phyloP scores from a whole-genome alignment of 2,888 invertebrate species.

The Noctua comes region DNA sequence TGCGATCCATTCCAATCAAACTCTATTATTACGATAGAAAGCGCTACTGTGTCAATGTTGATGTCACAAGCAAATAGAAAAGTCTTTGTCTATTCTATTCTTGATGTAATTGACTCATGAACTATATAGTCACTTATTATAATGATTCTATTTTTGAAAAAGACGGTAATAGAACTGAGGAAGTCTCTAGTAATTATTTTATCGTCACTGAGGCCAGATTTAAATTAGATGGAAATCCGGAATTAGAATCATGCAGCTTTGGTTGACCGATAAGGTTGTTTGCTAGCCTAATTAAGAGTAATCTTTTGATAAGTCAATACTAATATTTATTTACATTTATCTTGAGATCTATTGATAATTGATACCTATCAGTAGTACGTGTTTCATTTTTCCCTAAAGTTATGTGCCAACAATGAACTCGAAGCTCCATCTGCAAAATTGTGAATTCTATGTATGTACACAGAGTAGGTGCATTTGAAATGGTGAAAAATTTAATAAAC shows the following conservation, averaged over 20 bases:
- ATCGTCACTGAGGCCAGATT: conserved; percentile 6
- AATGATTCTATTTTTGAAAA: conserved; percentile 46
- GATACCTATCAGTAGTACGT: background rate
- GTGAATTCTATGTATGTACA: background rate
- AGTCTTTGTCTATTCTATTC: conserved; percentile 70
- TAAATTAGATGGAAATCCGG: background rate
- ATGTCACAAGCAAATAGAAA: conserved; percentile 74
- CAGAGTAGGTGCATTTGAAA: background rate
- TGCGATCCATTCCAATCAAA: conserved; percentile 70
- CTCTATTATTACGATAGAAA: conserved; percentile 78
- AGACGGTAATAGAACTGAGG: conserved; percentile 14
- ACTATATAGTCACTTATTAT: conserved; percentile 32
- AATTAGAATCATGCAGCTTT: background rate
- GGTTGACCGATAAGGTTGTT: conserved; percentile 40
- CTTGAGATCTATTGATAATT: conserved; percentile 5
- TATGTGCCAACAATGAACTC: background rate
- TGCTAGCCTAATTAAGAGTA: conserved; percentile 18
- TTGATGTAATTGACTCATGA: conserved; percentile 69
- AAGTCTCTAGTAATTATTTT: conserved; percentile 23
- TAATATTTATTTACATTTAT: conserved; percentile 8
- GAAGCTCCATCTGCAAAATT: background rate
- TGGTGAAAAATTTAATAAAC: background rate
- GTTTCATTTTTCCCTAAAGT: background rate
- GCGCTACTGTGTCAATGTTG: conserved; percentile 85
- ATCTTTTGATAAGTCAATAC: background rate